Evolutionary conservation across 30 jellyfish, hydroid and myxozoan genomes (phyloP), one percentile per base, ranked within the genome.

Genomic region (Pelagia noctiluca): DNA sequence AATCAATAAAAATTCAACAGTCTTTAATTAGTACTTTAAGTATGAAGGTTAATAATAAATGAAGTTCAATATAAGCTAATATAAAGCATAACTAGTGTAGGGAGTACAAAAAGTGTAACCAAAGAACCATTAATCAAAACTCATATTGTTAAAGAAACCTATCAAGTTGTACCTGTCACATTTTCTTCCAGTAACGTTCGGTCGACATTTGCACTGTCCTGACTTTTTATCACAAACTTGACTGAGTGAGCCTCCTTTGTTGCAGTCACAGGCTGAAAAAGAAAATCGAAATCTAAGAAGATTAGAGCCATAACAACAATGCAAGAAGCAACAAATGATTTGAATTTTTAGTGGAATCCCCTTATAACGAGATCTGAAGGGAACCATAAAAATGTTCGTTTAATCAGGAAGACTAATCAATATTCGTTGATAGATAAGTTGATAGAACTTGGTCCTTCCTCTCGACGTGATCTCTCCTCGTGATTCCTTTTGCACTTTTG

Each of bases 201-300:
- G 76, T 50, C 72, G 54, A 64, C 98, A 91, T 66, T 65, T 80
- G 83, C 98, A 91, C 26, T 82, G 95, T 0, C 97, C 97, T 4
- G 92, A 73, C 47, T 74, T 76, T 78, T 90, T 90, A 18, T 90
- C 96, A 35, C 97, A 90, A 36, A 75, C 68, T 4, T 46, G 66
- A 78, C 78, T 52, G 23, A 62, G 3, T 35, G 97, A 90, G 26
- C 97, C 97, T 11, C 97, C 95, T 21, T 78, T 63, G 78, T 91
- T 90, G 60, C 97, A 90, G 0, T 71, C 75, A 78, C 97, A 90
- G 0, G 97, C 97, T 90, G 69, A 4, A 71, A 79, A 32, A 4
- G 37, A 79, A 3, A 64, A 10, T 22, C n/a, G n/a, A n/a, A n/a
- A n/a, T n/a, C n/a, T n/a, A 49, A 48, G 7, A 42, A 5, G 29